Conservation (phyloP, 37 sponge, comb jelly and placozoan genomes). For the Corticium candelabrum region DNA sequence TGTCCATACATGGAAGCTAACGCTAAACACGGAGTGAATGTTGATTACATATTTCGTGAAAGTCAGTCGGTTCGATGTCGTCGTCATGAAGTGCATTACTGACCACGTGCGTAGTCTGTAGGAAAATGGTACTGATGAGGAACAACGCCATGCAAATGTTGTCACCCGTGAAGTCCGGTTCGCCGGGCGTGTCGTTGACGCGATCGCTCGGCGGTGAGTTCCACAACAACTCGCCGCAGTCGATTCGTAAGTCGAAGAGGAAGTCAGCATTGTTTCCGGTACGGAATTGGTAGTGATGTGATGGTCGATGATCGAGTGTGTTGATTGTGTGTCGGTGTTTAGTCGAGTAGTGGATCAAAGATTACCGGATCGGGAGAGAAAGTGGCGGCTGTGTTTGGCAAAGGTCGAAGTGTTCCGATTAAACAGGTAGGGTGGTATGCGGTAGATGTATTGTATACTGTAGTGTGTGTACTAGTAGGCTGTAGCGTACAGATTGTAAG, state of each 20-base stretch:
- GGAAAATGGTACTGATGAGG: background rate
- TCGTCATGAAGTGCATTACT: background rate
- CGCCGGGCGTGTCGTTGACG: background rate
- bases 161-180: background rate
- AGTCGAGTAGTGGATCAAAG: background rate
- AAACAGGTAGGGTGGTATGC: slow-evolving; percentile 47
- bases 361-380: too few relatives aligned
- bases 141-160: background rate
- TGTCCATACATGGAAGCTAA: background rate
- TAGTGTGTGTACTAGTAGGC: too few relatives aligned
- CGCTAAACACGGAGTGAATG: slow-evolving; percentile 6
- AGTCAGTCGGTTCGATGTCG: too few relatives aligned
- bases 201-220: background rate
- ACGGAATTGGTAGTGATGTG: too few relatives aligned
- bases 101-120: background rate
- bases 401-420: slow-evolving; percentile 63
- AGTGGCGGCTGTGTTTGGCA: too few relatives aligned
- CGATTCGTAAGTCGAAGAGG: background rate
- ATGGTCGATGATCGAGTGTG: too few relatives aligned
- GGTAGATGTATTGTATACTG: too few relatives aligned
- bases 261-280: background rate
- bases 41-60: background rate
- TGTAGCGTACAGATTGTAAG: too few relatives aligned
- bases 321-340: too few relatives aligned
- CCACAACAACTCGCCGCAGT: background rate